Base-by-base conservation (phyloP, 2,797 vertebrate genomes). In the Microctenopoma steveboyesi region DNA sequence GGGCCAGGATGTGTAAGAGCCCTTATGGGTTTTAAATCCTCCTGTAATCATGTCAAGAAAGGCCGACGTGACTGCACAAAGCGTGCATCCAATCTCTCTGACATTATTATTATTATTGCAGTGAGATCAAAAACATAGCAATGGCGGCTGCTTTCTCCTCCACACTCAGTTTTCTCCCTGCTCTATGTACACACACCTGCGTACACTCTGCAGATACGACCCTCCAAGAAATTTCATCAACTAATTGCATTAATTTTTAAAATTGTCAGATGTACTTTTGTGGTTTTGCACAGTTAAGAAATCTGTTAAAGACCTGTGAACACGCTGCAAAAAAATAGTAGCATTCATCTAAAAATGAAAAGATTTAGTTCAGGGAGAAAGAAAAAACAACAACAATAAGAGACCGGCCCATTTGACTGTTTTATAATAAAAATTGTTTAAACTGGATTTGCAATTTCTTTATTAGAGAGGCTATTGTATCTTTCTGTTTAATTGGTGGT, bases 371-470 rank as follows among this genome's bases (percentile, higher is more conserved):
- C 39, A 67, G 69, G 65, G 64, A 60, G 63, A 72, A 52, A 58
- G 9, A 65, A 33, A 67, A 83, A 33, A 33, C 5, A 33, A 30
- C 28, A 64, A 63, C 69, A 47, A 6, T 14, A 14, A 70, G 56
- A 69, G 65, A 65, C 43, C 11, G 46, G 25, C 59, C 55, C 30
- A 61, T 81, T 65, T 67, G 64, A 80, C 79, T 76, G 58, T 45
- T 69, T 65, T 70, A 74, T 67, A 78, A 66, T 18, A 18, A 63
- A 63, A 85, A 86, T 80, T 79, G 39, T 52, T 72, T 84, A 59
- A 64, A 67, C 58, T 62, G 64, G 69, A 76, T 62, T 78, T 79
- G 64, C 72, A 84, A 86, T 91, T 86, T 84, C 77, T 83, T 18
- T 18, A 18, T 18, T 18, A 60, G 67, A 18, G 48, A 78, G 43